Evolutionary conservation across 2,113 vertebrate genomes (phyloP).

Genomic region (Cinclus cinclus): DNA sequence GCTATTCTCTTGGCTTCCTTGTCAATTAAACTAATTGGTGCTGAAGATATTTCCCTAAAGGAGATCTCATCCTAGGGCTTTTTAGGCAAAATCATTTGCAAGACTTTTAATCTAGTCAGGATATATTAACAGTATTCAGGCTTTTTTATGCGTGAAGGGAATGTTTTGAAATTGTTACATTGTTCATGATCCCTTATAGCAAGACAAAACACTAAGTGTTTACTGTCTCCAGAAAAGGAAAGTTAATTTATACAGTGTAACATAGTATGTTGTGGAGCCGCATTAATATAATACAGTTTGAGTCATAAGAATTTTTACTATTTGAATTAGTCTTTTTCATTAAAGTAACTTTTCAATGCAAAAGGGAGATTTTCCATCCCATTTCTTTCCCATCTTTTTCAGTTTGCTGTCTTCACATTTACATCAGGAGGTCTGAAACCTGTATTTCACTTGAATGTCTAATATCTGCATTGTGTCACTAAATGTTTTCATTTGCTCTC

Average conservation of each 20-base stretch:
- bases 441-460: background rate
- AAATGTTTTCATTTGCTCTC: background rate
- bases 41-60: constrained; percentile 75
- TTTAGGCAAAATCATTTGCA: constrained; percentile 72
- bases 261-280: background rate
- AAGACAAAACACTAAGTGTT: constrained; percentile 53
- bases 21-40: constrained; percentile 77
- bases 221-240: constrained; percentile 60
- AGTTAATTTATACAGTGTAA: constrained; percentile 58
- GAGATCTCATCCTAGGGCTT: constrained; percentile 63
- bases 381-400: background rate
- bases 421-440: background rate
- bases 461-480: background rate
- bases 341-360: background rate
- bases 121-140: constrained; percentile 68
- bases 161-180: constrained; percentile 44
- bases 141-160: constrained; percentile 36
- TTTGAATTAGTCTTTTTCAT: background rate
- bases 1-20: constrained; percentile 63
- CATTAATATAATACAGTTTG: constrained; percentile 1
- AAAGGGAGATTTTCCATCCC: background rate
- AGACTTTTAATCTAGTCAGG: constrained; percentile 72
- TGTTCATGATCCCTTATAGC: constrained; percentile 44
- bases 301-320: background rate
- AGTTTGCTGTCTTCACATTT: background rate